phyloP scores from a whole-genome alignment of 2,113 vertebrate species.

The Chaetodon trifascialis region DNA sequence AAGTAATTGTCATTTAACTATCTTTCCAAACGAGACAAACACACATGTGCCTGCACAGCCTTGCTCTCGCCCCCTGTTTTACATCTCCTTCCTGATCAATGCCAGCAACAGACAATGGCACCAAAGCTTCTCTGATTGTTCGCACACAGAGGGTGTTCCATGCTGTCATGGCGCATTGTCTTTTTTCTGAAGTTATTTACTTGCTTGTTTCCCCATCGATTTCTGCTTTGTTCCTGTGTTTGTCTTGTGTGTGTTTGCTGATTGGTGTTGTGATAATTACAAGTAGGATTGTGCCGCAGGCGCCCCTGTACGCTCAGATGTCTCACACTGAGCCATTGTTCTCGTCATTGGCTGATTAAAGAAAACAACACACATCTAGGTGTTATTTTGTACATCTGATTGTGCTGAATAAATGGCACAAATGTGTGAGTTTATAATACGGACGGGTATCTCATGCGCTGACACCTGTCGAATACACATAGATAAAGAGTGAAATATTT shows the following conservation, averaged over 20 bases:
- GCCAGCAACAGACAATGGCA: slow-evolving; percentile 41
- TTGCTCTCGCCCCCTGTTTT: slow-evolving; percentile 29
- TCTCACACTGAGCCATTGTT: slow-evolving; percentile 73
- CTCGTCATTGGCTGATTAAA: slow-evolving; percentile 72
- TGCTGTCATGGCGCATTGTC: slow-evolving; percentile 61
- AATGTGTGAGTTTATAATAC: slow-evolving; percentile 26
- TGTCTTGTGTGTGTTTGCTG: slow-evolving; percentile 69
- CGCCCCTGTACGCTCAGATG: slow-evolving; percentile 58
- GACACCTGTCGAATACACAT: background rate
- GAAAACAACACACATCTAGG: slow-evolving; percentile 59
- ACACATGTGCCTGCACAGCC: slow-evolving; percentile 13
- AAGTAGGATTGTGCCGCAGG: slow-evolving; percentile 67
- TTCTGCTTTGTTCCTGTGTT: slow-evolving; percentile 69
- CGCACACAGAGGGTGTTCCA: slow-evolving; percentile 53
- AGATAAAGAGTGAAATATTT: background rate
- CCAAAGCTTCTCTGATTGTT: slow-evolving; percentile 61
- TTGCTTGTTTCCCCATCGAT: slow-evolving; percentile 59
- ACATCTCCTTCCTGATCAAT: slow-evolving; percentile 62
- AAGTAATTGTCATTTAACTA: slow-evolving; percentile 37
- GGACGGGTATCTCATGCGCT: slow-evolving; percentile 1
- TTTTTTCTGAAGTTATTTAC: slow-evolving; percentile 65
- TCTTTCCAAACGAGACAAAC: slow-evolving; percentile 29
- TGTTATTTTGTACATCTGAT: slow-evolving; percentile 53
- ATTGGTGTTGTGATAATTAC: slow-evolving; percentile 79
- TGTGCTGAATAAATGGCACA: slow-evolving; percentile 41